phyloP scores from a whole-genome alignment of 2,797 vertebrate genomes.

The Aselliscus stoliczkanus region DNA sequence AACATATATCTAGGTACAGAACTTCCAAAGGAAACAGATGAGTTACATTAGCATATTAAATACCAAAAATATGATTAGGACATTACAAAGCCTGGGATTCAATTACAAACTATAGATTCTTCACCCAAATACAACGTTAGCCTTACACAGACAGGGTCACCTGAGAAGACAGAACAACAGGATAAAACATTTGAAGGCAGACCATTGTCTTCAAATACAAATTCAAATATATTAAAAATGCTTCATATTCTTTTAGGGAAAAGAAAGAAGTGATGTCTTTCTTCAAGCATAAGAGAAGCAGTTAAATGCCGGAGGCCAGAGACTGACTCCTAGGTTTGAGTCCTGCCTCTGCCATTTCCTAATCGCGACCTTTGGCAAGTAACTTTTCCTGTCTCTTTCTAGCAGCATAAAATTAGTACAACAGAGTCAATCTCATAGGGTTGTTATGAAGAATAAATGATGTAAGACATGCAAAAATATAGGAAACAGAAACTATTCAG shows the following conservation, averaged over 20 bases:
- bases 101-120: slow-evolving; percentile 27
- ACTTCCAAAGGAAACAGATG: neutral
- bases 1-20: neutral
- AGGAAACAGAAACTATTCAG: neutral
- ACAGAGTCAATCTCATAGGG: neutral
- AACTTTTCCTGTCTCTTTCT: neutral
- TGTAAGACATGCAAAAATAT: neutral
- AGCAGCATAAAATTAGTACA: slow-evolving; percentile 11
- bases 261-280: neutral
- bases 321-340: neutral
- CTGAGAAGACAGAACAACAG: neutral
- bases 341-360: neutral
- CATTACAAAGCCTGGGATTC: neutral
- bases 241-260: neutral
- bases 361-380: neutral
- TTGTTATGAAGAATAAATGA: slow-evolving; percentile 4
- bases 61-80: neutral
- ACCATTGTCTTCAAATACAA: neutral
- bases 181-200: neutral
- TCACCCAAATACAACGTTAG: neutral
- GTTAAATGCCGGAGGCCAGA: neutral
- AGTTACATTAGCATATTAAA: neutral
- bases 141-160: neutral
- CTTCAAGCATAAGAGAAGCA: neutral
- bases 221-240: neutral